phyloP scores from a whole-genome alignment of 2,888 invertebrate species.

The Eucera pruinosa region DNA sequence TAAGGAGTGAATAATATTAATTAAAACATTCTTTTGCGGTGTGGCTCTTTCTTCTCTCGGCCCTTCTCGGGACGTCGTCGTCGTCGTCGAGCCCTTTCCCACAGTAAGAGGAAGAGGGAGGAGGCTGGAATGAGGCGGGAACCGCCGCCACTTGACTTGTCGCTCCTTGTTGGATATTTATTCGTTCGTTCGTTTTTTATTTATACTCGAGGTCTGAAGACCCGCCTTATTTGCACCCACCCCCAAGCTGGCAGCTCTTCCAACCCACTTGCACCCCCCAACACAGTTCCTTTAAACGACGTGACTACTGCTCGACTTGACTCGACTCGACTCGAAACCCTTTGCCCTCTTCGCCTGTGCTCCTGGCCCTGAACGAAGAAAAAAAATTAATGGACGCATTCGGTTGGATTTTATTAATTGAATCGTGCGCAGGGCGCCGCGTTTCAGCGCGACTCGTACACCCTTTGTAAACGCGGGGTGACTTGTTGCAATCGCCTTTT shows the following conservation, averaged over 20 bases:
- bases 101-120: conserved; percentile 9
- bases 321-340: conserved; percentile 73
- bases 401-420: conserved; percentile 83
- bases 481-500: conserved; percentile 76
- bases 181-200: conserved; percentile 83
- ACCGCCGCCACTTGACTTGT: conserved; percentile 78
- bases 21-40: conserved; percentile 82
- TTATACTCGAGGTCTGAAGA: conserved; percentile 81
- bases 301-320: conserved; percentile 68
- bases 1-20: conserved; percentile 84
- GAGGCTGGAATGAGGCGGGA: conserved; percentile 51
- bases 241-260: conserved; percentile 62
- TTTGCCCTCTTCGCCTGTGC: conserved; percentile 69
- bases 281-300: conserved; percentile 77
- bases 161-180: conserved; percentile 82
- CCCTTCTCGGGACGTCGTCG: conserved; percentile 17
- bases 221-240: conserved; percentile 79
- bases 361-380: conserved; percentile 6
- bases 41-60: conserved; percentile 60
- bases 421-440: conserved; percentile 76
- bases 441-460: conserved; percentile 70
- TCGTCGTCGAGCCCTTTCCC: conserved; percentile 49
- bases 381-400: conserved; percentile 80
- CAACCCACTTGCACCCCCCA: conserved; percentile 72
- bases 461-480: conserved; percentile 68